Percentiles rank a stretch among this genome's conserved stretches.
phyloP scores from a whole-genome alignment of 35 echinoderm and acorn worm genomes.

The Amphiura filiformis region DNA sequence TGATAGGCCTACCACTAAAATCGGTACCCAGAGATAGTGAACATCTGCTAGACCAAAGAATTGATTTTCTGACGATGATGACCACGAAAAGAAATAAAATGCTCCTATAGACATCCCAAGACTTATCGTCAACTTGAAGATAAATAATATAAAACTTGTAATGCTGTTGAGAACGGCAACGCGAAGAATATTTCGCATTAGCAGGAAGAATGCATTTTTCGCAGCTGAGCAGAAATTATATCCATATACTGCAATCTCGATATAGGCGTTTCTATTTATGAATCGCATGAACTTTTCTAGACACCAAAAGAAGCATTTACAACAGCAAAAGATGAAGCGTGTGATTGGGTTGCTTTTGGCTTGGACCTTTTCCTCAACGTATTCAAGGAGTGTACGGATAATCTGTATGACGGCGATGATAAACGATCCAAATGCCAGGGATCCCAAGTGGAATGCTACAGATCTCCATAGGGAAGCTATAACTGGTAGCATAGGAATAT shows the following conservation, averaged over 20 bases:
- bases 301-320: constrained; percentile 94
- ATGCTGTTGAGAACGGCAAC: constrained; percentile 79
- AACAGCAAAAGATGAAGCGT: constrained; percentile 86
- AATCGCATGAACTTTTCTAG: constrained; percentile 93
- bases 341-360: constrained; percentile 47
- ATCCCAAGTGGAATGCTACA: constrained; percentile 79
- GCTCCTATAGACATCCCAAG: constrained; percentile 56
- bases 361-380: constrained; percentile 55
- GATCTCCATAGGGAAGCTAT: constrained; percentile 70
- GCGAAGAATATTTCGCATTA: constrained; percentile 93
- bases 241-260: constrained; percentile 96
- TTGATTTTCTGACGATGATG: neutral
- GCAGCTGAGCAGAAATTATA: constrained; percentile 89
- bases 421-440: constrained; percentile 86
- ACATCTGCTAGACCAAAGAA: constrained; percentile 36
- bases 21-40: constrained; percentile 76
- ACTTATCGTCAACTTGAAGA: constrained; percentile 70
- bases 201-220: constrained; percentile 76
- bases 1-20: constrained; percentile 48
- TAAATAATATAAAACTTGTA: constrained; percentile 85
- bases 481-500: constrained; percentile 67
- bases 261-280: constrained; percentile 93
- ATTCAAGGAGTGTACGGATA: constrained; percentile 54
- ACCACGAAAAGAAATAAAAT: constrained; percentile 71
- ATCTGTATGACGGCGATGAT: constrained; percentile 84